Conservation (phyloP, 1,140 invertebrate genomes). For the Hylyphantes graminicola region DNA sequence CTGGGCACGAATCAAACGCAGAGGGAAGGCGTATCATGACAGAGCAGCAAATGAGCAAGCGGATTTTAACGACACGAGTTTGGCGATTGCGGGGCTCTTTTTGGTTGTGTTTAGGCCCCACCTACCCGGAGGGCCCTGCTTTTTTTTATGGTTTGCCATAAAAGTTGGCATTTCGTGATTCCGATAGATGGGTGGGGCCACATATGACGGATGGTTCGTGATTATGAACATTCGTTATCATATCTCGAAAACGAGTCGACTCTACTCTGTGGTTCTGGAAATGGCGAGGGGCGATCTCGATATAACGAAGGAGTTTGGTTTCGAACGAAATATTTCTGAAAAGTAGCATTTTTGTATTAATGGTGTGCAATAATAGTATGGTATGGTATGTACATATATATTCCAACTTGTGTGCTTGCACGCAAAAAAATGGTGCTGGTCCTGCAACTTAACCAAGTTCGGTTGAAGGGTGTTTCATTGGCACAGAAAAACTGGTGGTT, state of each 20-base stretch:
- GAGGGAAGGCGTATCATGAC: constrained; percentile 35
- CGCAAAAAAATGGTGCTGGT: too few relatives aligned
- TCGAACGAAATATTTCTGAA: too few relatives aligned
- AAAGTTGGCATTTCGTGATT: constrained; percentile 54
- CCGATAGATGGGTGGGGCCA: constrained; percentile 46
- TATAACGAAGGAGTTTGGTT: constrained; percentile 8
- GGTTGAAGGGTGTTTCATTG: too few relatives aligned
- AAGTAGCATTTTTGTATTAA: neutral
- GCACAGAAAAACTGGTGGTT: too few relatives aligned
- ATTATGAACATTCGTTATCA: constrained; percentile 55
- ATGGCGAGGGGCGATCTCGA: constrained; percentile 15
- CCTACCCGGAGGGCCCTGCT: constrained; percentile 14
- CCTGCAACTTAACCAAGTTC: too few relatives aligned
- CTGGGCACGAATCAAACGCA: constrained; percentile 10
- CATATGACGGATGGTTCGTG: constrained; percentile 44
- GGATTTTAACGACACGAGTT: constrained; percentile 49
- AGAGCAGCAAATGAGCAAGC: constrained; percentile 27
- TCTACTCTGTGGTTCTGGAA: constrained; percentile 4
- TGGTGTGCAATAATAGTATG: too few relatives aligned
- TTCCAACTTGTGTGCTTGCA: too few relatives aligned
- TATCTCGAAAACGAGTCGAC: constrained; percentile 36
- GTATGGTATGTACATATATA: too few relatives aligned
- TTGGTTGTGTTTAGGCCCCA: too few relatives aligned
- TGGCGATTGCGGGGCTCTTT: constrained; percentile 9
- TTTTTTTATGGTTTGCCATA: neutral